Percentiles rank a stretch among this genome's conserved stretches.
Evolutionary conservation across 2,888 invertebrate genomes (phyloP).

Genomic region (Acleris laterana): DNA sequence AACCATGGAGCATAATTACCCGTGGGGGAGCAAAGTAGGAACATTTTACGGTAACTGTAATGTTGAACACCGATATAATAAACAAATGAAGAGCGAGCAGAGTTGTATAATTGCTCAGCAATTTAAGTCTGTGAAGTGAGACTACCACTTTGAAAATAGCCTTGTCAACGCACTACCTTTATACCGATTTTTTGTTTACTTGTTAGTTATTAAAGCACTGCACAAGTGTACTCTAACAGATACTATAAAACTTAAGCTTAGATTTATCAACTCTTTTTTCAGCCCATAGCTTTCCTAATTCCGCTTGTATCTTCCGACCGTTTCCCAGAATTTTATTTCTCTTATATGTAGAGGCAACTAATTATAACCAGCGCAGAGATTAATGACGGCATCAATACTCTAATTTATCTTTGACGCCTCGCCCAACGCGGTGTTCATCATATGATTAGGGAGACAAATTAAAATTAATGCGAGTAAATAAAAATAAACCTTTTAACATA

Average conservation of each 20-base stretch:
- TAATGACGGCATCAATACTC: constrained; percentile 36
- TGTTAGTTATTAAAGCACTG: no score
- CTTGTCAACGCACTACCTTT: no score
- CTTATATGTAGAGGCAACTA: constrained; percentile 21
- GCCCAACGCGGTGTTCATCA: constrained; percentile 25
- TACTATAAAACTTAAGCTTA: not conserved
- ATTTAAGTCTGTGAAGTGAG: no score
- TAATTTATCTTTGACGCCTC: constrained; percentile 33
- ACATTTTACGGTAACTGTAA: no score
- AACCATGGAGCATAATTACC: no score
- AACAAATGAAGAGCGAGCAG: no score
- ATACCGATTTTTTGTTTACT: no score
- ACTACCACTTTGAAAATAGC: no score
- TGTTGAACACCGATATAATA: no score
- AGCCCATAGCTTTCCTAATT: not conserved
- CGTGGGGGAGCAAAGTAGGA: no score
- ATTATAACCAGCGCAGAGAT: constrained; percentile 33
- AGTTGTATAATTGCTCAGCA: no score
- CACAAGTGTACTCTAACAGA: not conserved
- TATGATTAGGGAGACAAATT: constrained; percentile 32
- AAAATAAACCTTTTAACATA: constrained; percentile 17
- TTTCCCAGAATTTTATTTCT: constrained; percentile 23
- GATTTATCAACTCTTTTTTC: not conserved
- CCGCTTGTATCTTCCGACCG: constrained; percentile 11
- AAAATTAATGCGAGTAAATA: constrained; percentile 20